Percentiles rank a stretch among this genome's conserved stretches.
phyloP scores from a whole-genome alignment of 2,888 invertebrate genomes.

The Drosophila melanosoma region DNA sequence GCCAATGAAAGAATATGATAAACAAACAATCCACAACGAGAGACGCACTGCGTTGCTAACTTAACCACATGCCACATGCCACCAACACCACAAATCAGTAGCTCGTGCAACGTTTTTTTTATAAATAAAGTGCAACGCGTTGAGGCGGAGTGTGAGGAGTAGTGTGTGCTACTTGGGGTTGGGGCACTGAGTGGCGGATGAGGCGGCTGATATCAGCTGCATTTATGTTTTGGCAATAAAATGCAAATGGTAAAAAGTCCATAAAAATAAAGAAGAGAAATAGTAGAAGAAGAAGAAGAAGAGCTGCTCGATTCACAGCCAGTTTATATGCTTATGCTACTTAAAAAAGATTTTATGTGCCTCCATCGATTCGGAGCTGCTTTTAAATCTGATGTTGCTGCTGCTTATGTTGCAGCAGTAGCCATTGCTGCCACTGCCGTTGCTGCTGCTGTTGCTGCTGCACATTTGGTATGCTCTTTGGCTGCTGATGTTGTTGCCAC shows the following conservation, averaged over 20 bases:
- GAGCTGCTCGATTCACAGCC: conserved; percentile 33
- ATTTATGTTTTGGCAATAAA: conserved; percentile 79
- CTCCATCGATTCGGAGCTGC: conserved; percentile 71
- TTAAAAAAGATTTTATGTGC: conserved; percentile 71
- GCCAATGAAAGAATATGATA: conserved; percentile 55
- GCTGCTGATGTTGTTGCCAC: conserved; percentile 42
- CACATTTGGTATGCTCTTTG: conserved; percentile 74
- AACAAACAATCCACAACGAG: conserved; percentile 53
- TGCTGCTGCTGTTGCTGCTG: conserved; percentile 45
- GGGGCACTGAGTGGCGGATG: neutral
- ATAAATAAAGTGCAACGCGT: conserved; percentile 56
- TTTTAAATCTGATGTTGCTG: conserved; percentile 64
- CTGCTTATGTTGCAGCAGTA: conserved; percentile 17
- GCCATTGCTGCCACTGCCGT: conserved; percentile 4
- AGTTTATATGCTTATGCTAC: conserved; percentile 75
- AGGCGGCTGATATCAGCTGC: conserved; percentile 54
- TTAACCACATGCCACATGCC: neutral
- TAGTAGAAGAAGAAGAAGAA: no score
- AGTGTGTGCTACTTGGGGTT: neutral
- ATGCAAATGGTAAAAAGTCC: conserved; percentile 76
- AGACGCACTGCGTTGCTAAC: conserved; percentile 6
- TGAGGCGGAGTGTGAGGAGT: neutral
- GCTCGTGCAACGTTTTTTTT: conserved; percentile 54
- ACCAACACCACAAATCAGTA: conserved; percentile 38
- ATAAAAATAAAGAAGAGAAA: conserved; percentile 44